Evolutionary conservation across 2,888 invertebrate genomes (phyloP).

Genomic region (Macrophya alboannulata): DNA sequence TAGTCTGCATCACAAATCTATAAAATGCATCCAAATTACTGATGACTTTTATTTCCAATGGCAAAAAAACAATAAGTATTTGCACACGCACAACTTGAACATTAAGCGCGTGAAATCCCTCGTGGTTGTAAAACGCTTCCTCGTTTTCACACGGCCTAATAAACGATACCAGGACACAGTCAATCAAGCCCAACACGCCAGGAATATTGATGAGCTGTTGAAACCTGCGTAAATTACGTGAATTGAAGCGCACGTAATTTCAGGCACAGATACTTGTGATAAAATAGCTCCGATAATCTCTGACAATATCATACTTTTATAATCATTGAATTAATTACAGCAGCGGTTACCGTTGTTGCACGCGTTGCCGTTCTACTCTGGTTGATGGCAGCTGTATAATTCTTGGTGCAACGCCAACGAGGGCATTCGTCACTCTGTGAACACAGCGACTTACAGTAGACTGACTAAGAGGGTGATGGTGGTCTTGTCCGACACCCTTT

Average conservation of each 20-base stretch:
- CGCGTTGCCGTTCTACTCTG: too few relatives aligned
- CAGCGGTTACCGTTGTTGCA: too few relatives aligned
- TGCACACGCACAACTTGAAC: slow-evolving; percentile 12
- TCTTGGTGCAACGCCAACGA: too few relatives aligned
- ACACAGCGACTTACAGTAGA: slow-evolving; percentile 19
- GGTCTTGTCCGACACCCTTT: slow-evolving; percentile 42
- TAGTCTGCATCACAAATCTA: slow-evolving; percentile 14
- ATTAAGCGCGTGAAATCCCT: background rate
- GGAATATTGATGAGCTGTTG: slow-evolving; percentile 55
- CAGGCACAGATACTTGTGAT: too few relatives aligned
- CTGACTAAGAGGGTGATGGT: slow-evolving; percentile 38
- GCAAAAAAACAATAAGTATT: background rate
- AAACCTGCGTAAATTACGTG: too few relatives aligned
- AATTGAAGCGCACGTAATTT: too few relatives aligned
- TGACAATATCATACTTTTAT: too few relatives aligned
- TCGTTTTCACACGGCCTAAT: slow-evolving; percentile 17
- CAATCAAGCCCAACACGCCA: slow-evolving; percentile 32
- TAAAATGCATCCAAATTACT: background rate
- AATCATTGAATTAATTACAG: too few relatives aligned
- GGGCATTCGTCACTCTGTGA: slow-evolving; percentile 5
- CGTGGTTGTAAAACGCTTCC: slow-evolving; percentile 18
- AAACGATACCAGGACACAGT: background rate
- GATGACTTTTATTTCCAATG: background rate
- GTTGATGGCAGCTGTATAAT: too few relatives aligned
- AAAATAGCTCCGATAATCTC: too few relatives aligned